Evolutionary conservation across 2,888 invertebrate species (phyloP).

Genomic region (Phengaris arion): DNA sequence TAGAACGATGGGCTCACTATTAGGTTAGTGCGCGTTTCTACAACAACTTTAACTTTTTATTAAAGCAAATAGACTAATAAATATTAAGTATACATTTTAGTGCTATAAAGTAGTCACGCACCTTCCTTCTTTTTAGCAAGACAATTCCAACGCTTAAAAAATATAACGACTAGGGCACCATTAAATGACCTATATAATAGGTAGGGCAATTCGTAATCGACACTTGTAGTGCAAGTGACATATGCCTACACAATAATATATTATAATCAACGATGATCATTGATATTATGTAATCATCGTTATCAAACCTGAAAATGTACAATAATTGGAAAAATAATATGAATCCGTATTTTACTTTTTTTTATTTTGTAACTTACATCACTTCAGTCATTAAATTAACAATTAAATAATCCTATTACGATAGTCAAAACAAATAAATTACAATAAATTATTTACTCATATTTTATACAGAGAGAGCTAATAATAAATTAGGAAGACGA

Average conservation of each 20-base stretch:
- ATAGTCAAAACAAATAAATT: slow-evolving; percentile 77
- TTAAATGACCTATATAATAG: too few relatives aligned
- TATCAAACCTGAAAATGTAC: neutral
- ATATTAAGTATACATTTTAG: too few relatives aligned
- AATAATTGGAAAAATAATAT: slow-evolving; percentile 44
- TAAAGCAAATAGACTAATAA: neutral
- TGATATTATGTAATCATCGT: neutral
- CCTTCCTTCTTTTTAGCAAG: too few relatives aligned
- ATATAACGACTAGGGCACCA: too few relatives aligned
- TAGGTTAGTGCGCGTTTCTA: too few relatives aligned
- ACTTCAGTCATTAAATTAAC: slow-evolving; percentile 69
- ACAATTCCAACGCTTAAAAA: too few relatives aligned
- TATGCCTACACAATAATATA: neutral
- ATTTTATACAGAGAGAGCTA: slow-evolving; percentile 66
- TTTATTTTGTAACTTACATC: slow-evolving; percentile 62
- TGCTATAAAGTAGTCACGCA: too few relatives aligned
- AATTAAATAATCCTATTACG: slow-evolving; percentile 63
- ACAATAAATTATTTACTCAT: slow-evolving; percentile 77
- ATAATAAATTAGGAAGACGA: slow-evolving; percentile 56
- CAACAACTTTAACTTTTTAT: neutral
- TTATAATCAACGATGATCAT: neutral
- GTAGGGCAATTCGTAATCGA: too few relatives aligned
- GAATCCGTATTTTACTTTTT: slow-evolving; percentile 62
- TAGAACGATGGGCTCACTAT: too few relatives aligned
- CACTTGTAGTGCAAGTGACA: neutral